Base-by-base conservation (phyloP, 2,888 invertebrate species). In the Acronicta leporina region DNA sequence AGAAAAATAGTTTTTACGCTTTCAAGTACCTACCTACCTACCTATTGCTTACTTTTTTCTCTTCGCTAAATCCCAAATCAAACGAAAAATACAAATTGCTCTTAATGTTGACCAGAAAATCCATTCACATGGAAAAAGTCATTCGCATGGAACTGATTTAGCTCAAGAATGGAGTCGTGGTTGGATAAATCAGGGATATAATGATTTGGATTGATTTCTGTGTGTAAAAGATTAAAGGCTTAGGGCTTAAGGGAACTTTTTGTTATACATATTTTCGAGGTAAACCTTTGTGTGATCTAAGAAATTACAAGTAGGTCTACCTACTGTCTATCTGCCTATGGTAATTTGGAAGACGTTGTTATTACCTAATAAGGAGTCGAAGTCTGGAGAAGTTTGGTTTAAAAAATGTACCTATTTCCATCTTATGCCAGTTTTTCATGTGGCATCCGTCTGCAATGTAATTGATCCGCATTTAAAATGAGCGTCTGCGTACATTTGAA, bases 91-190 rank as follows among this genome's bases (percentile, higher is more conserved):
- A 80, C 79, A 77, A 85, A 83, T 82, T 73, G 80, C 73, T 83
- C 80, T 81, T 84, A 85, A 87, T 85, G 81, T 82, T 78, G 83
- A 83, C 81, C 78, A 83, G 79, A 83, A 84, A 85, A 86, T 64
- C 72, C 86, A 82, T 80, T 88, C 90, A 89, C 81, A 86, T 86
- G 90, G 90, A 92, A 93, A 91, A 87, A 87, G 49, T 82, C 85
- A 83, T 84, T 86, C 86, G 67, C 51, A 82, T 80, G 91, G 90
- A 91, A 91, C 80, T 81, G 84, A 89, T 90, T 87, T 80, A 80
- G 80, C 79, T 80, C 80, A 77, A 85, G 84, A 89, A 87, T 81
- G 83, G 76, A 81, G 81, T 84, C 71, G 82, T 83, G 87, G 86
- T 84, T 80, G 84, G 86, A 88, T 87, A 88, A 86, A 86, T 85